Base-by-base conservation (phyloP, 2,113 vertebrate genomes). In the Sturnus vulgaris region DNA sequence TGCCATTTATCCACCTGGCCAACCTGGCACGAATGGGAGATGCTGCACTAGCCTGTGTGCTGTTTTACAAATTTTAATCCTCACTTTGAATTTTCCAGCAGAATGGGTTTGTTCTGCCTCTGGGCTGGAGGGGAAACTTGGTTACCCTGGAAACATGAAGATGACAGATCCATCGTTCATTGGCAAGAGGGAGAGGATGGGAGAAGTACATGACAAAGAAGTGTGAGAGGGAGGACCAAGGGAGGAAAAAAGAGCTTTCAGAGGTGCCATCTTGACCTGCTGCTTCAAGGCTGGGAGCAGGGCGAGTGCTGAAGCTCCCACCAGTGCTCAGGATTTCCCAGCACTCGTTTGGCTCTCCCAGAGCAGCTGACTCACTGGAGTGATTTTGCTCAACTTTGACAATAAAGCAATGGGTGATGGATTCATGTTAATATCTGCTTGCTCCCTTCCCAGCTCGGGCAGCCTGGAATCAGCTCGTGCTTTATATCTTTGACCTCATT, bases 111-210 rank as follows among this genome's bases (percentile, higher is more conserved):
- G 92, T 70, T 93, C 66, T 83, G 57, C 96, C 87, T 96, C 91
- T 93, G 91, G 86, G 92, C 92, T 94, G 94, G 78, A 94, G 84
- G 77, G 77, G 86, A 91, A 96, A 92, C 88, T 96, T 96, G 60
- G 87, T 97, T 97, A 68, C 96, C 96, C 93, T 95, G 96, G 96
- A 93, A 97, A 97, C 95, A 7, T 28, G 86, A 77, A 79, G 83
- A 57, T 1, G 46, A 84, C 69, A 61, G 47, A 93, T 63, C 78
- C 83, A 12, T 90, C 8, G 3, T 65, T 85, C 84, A 28, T 5
- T 1, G 1, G 86, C n/a, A 18, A 92, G 82, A 83, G 52, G 56
- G 52, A 76, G 78, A 89, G 69, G 73, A 65, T 61, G 64, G 68
- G 88, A 70, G 73, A 37, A 92, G 47, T 3, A 46, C 82, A n/a